These are phyloP conservation scores for Drosophila fuyamai DNA, from an alignment of 1,140 invertebrate species.

Conservation along the genomic window DNA sequence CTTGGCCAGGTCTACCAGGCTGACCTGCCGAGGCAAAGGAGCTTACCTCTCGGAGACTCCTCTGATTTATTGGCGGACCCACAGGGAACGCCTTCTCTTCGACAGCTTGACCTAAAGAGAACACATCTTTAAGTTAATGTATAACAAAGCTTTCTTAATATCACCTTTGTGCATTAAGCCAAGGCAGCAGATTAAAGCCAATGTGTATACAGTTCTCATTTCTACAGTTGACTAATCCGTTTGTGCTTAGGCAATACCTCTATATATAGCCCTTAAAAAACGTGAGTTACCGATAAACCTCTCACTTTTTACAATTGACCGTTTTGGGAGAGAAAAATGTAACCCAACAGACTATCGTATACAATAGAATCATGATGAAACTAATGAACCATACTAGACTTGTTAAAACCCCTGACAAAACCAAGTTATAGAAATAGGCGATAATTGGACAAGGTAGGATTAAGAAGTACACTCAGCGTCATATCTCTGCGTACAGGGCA, in stretches of 20 bases:
- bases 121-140: neutral
- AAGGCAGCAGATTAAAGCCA: conserved; percentile 1
- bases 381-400: too few relatives aligned
- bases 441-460: too few relatives aligned
- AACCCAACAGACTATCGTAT: too few relatives aligned
- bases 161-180: conserved; percentile 1
- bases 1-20: neutral
- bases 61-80: neutral
- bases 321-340: neutral
- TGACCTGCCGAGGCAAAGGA: neutral
- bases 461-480: too few relatives aligned
- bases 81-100: too few relatives aligned
- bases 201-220: conserved; percentile 8
- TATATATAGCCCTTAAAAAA: conserved; percentile 4
- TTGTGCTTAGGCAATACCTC: neutral
- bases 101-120: neutral
- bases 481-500: too few relatives aligned
- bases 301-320: neutral
- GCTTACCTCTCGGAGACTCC: neutral
- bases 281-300: neutral
- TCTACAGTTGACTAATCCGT: conserved; percentile 6
- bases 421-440: too few relatives aligned
- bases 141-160: too few relatives aligned
- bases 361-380: too few relatives aligned
- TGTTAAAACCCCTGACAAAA: too few relatives aligned